Evolutionary conservation across 1,140 invertebrate species (phyloP), one percentile per base, ranked within the genome.

Genomic region (Scaptomyza montana): DNA sequence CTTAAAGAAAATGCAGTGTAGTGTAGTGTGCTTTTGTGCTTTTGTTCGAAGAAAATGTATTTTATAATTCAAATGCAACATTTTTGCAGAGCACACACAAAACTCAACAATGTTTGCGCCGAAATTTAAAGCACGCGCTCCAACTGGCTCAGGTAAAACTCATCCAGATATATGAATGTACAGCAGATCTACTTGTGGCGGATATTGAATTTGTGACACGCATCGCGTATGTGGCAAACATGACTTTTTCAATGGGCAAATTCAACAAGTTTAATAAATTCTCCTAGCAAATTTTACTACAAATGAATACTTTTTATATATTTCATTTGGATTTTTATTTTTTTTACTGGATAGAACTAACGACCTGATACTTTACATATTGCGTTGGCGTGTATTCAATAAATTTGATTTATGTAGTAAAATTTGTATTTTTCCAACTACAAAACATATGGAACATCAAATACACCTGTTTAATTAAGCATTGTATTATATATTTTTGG

Each of bases 71-170:
- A 59, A 74, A 67, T 81, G 73, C 67, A 56, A 50, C 39, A 39
- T 55, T 73, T 60, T 90, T 81, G 72, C 90, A 91, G 89, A 91
- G 65, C 57, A 81, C 59, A 79, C 82, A 77, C 78, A 78, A 77
- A 72, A 69, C 43, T 60, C 74, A 25, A 74, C 94, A 92, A 95
- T 95, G 95, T 94, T 95, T 82, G 94, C 94, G 80, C 95, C 95
- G 70, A 95, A 94, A 91, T 96, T 96, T 93, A 96, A 96, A 94
- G 95, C 95, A 80, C 95, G 94, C 80, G 94, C 95, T 77, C 93
- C 94, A 51, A 94, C 94, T 80, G 90, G 90, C 66, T 93, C 95
- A 96, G 95, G 95, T 96, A 96, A 89, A 93, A 66, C 5, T 45
- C 1, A 50, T 46, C 19, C 47, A 43, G 16, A 43, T n/a, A n/a